Base-by-base conservation (phyloP, 2,797 vertebrate species). In the Liparis tanakae region DNA sequence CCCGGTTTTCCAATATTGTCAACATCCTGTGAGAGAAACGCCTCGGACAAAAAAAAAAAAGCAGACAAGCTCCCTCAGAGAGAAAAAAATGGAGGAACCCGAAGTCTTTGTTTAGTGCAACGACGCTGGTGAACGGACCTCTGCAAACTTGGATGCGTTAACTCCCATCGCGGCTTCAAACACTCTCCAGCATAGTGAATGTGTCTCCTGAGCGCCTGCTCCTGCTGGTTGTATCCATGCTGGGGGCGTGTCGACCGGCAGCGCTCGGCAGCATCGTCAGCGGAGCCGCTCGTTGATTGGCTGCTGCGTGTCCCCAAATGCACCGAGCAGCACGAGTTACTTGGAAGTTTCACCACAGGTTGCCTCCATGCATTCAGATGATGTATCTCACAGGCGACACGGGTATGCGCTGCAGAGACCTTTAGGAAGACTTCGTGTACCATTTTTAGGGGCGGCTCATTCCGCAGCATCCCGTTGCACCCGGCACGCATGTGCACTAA, bases 261-360 rank as follows among this genome's bases (percentile, higher is more conserved):
- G 95, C 95, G 95, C 95, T 93, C 94, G 91, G 92, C 70, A 70
- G 90, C 93, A 91, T 92, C 96, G 95, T 96, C 95, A 96, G 88
- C 67, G 74, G 6, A 55, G 76, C 75, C 70, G 85, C 83, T 64
- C 85, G 36, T 63, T 91, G 88, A 95, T 94, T 95, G 94, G 94
- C 54, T 66, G 41, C 81, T n/a, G 82, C 57, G 1, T 89, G 91
- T 91, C 91, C 92, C 81, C 69, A 81, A 85, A 91, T 87, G 89
- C 88, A 83, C 92, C 53, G 55, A 62, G 50, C 82, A 79, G 65
- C 78, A 81, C 87, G 79, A 85, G 81, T 86, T 83, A 51, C 79
- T 80, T 76, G 74, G 82, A 90, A 92, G 91, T 91, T 92, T 90
- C 85, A 74, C 83, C 83, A 87, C 82, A 87, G 85, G 85, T 88